Base-by-base conservation (phyloP, 2,113 vertebrate genomes). In the Climacteris rufus region DNA sequence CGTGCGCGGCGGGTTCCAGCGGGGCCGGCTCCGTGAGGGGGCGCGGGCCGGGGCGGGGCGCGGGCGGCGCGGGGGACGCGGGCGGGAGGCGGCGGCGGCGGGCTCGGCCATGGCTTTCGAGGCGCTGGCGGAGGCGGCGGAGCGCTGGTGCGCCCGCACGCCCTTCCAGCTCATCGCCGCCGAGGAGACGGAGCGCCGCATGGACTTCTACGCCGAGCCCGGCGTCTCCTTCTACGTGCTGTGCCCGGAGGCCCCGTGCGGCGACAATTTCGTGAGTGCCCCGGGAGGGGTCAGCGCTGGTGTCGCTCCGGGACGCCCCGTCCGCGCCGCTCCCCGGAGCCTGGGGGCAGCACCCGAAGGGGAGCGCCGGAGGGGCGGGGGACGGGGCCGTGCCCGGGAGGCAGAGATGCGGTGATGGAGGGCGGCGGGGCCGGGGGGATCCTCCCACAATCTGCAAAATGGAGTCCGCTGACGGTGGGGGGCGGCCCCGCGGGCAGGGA, bases 191-290 rank as follows among this genome's bases (percentile, higher is more conserved):
- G 99, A 99, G 98, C 98, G 99, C 91, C 98, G 99, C 95, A 98
- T 99, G 98, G 99, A 99, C 98, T 99, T 99, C 97, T 99, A 99
- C 97, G 99, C 99, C 81, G 99, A 99, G 83, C 99, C 99, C 71
- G 99, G 99, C 78, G 98, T 99, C 81, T 99, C 99, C 75, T 99
- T 99, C 97, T 99, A 99, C 94, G 99, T 99, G 83, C 98, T 99
- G 61, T 99, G 99, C 87, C 99, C 99, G 42, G 98, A 99, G 97
- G 98, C 97, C 95, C 98, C 99, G 94, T 98, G 99, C 96, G 98
- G 98, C 95, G 99, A 99, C 97, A 99, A 97, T 97, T 99, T 99
- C 96, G 99, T 99, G 97, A 99, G 99, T 99, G 97, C 44, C 66
- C 47, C 64, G 47, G 45, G 68, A 35, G 59, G 81, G 60, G 37